These are phyloP conservation scores for Poecilia latipinna DNA, from an alignment of 2,113 vertebrate genomes.

Conservation along the genomic window DNA sequence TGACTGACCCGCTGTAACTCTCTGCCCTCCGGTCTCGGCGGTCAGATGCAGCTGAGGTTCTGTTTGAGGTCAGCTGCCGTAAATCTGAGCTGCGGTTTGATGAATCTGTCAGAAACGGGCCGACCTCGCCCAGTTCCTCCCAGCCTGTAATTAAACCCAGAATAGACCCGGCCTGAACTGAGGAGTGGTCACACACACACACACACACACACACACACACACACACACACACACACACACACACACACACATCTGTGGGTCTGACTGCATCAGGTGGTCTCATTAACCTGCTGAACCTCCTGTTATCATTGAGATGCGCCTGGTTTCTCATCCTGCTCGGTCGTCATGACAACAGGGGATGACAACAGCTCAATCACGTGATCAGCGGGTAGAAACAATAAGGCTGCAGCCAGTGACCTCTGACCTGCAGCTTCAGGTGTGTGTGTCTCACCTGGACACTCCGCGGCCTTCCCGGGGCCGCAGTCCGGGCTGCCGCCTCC, in stretches of 20 bases:
- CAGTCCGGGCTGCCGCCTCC: conserved; percentile 67
- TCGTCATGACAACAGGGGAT: conserved; percentile 35
- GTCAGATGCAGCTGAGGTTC: neutral
- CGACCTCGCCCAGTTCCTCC: conserved; percentile 43
- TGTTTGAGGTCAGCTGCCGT: neutral
- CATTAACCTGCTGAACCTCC: neutral
- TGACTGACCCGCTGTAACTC: neutral
- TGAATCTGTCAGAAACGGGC: neutral
- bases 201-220: conserved; percentile 17
- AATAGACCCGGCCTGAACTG: conserved; percentile 35
- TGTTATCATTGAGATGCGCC: neutral
- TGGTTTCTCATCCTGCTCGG: neutral
- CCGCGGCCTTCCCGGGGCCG: conserved; percentile 73
- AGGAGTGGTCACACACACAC: conserved; percentile 35
- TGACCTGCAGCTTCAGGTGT: conserved; percentile 2
- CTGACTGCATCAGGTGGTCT: neutral
- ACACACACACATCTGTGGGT: neutral
- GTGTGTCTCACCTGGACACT: conserved; percentile 80
- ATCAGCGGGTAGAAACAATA: neutral
- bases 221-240: conserved; percentile 2
- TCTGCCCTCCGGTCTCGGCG: too few species aligned
- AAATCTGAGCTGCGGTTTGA: neutral
- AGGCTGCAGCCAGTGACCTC: conserved; percentile 33
- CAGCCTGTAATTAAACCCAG: conserved; percentile 56
- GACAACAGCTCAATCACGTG: conserved; percentile 12